These are phyloP conservation scores for Caenorhabditis latens DNA, from an alignment of 1,140 invertebrate genomes.

Conservation along the genomic window DNA sequence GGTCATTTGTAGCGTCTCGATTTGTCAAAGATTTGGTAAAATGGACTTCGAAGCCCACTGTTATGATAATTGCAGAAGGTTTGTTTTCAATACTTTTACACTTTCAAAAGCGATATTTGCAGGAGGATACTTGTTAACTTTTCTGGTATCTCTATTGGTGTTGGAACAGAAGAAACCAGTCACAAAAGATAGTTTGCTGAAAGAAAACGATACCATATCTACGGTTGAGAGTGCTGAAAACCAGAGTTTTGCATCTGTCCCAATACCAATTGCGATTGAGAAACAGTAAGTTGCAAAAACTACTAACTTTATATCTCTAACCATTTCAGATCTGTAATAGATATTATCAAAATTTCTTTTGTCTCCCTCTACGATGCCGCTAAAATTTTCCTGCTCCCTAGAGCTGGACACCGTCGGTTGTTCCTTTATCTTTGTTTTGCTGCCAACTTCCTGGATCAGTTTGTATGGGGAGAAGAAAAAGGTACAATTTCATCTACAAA, in stretches of 20 bases:
- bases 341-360: constrained; percentile 57
- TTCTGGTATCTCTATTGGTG: constrained; percentile 45
- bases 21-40: constrained; percentile 62
- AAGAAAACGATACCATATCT: constrained; percentile 31
- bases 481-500: constrained; percentile 25
- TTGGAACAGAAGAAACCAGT: constrained; percentile 57
- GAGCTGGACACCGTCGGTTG: constrained; percentile 60
- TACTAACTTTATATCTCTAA: background rate
- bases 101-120: background rate
- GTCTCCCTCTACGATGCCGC: constrained; percentile 61
- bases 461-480: constrained; percentile 69
- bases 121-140: constrained; percentile 54
- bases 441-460: constrained; percentile 67
- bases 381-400: constrained; percentile 57
- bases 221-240: constrained; percentile 20
- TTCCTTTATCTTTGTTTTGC: constrained; percentile 67
- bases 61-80: constrained; percentile 63
- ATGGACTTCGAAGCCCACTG: constrained; percentile 41
- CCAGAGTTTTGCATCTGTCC: background rate
- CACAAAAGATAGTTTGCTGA: constrained; percentile 19
- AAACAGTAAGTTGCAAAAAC: background rate
- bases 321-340: constrained; percentile 2
- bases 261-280: background rate
- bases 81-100: background rate
- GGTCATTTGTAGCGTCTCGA: constrained; percentile 53